Percentiles rank a stretch among this genome's conserved stretches.
Conservation (phyloP, 2,113 vertebrate species). For the Odontesthes bonariensis region DNA sequence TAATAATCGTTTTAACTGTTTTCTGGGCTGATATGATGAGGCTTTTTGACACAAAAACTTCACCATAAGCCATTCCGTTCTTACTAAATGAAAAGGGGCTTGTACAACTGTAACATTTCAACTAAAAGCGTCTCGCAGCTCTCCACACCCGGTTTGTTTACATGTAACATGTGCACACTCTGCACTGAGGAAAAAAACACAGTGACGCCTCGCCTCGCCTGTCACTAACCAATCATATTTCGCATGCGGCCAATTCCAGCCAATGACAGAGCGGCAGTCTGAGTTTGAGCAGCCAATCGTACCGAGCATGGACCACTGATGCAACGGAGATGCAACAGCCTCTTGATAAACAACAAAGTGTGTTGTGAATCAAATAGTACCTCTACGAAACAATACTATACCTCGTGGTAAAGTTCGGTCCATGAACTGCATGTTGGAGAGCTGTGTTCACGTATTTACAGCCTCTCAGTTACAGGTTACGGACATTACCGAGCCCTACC, state of each 20-base stretch:
- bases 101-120: constrained; percentile 20
- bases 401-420: neutral
- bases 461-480: neutral
- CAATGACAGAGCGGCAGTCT: constrained; percentile 66
- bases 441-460: neutral
- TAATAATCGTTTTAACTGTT: neutral
- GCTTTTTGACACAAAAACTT: neutral
- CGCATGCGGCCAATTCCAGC: constrained; percentile 39
- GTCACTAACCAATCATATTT: constrained; percentile 76
- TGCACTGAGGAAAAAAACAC: constrained; percentile 62
- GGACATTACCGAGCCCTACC: neutral
- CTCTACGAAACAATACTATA: constrained; percentile 50
- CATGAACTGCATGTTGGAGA: neutral
- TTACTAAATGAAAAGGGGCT: neutral
- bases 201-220: constrained; percentile 64
- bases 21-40: neutral
- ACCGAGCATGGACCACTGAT: constrained; percentile 77
- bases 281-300: constrained; percentile 74
- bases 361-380: constrained; percentile 67
- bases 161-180: constrained; percentile 82
- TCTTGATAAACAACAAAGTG: constrained; percentile 73
- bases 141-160: constrained; percentile 82
- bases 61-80: neutral
- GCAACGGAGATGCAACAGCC: constrained; percentile 85
- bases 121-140: constrained; percentile 17